These are phyloP conservation scores for Nephrocerus scutellatus DNA, from an alignment of 2,888 invertebrate genomes.

Conservation along the genomic window DNA sequence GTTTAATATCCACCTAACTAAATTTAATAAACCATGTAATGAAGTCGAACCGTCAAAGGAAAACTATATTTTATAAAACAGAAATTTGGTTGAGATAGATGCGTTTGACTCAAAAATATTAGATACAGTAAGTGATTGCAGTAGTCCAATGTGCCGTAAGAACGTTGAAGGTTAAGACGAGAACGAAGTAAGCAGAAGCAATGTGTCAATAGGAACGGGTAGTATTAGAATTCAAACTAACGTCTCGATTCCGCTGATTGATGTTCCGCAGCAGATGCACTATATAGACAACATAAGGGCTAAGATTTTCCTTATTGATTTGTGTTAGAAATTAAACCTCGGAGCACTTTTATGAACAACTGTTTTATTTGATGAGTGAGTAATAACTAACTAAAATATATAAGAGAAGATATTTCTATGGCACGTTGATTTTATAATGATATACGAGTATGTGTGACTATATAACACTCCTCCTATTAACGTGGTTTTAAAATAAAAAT, in stretches of 20 bases:
- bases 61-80: background rate
- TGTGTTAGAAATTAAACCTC: too few species aligned
- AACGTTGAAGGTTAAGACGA: too few species aligned
- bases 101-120: conserved; percentile 3
- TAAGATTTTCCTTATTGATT: background rate
- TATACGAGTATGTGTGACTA: too few species aligned
- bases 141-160: background rate
- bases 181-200: too few species aligned
- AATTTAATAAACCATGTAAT: background rate
- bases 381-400: too few species aligned
- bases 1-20: conserved; percentile 4
- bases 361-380: too few species aligned
- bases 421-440: too few species aligned
- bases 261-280: background rate
- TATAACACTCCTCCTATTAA: too few species aligned
- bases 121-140: conserved; percentile 2
- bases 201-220: background rate
- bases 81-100: conserved; percentile 1
- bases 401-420: too few species aligned
- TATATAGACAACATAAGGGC: background rate
- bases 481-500: too few species aligned
- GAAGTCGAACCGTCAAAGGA: background rate
- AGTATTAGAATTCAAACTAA: background rate
- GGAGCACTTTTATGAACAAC: too few species aligned
- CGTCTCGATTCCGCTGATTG: background rate